Conservation (phyloP, 2,113 vertebrate genomes). For the Percopsis transmontana region DNA sequence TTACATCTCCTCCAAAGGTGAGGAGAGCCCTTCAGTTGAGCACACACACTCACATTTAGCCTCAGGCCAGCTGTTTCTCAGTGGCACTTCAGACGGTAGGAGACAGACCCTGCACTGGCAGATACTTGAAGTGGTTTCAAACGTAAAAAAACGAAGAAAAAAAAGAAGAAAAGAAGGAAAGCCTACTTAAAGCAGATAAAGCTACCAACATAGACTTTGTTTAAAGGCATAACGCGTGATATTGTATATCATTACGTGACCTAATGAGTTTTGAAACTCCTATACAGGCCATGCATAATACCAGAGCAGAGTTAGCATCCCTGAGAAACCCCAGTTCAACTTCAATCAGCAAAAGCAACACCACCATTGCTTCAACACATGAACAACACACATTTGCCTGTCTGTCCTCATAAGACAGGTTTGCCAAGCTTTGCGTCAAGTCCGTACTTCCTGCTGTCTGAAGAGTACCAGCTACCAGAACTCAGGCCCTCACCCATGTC, state of each 20-base stretch:
- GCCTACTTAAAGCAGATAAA: not conserved
- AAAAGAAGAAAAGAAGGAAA: constrained; percentile 14
- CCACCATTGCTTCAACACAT: too few relatives aligned
- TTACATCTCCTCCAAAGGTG: constrained; percentile 42
- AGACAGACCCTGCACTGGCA: constrained; percentile 14
- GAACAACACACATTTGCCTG: too few relatives aligned
- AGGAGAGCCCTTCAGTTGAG: constrained; percentile 29
- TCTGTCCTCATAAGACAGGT: constrained; percentile 16
- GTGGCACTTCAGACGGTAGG: constrained; percentile 46
- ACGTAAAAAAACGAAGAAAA: not conserved
- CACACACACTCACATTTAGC: constrained; percentile 31
- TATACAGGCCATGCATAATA: too few relatives aligned
- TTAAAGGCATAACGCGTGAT: too few relatives aligned
- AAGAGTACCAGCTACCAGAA: constrained; percentile 15
- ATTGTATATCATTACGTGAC: too few relatives aligned
- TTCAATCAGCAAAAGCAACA: too few relatives aligned
- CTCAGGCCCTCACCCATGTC: constrained; percentile 62
- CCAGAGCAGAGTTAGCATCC: too few relatives aligned
- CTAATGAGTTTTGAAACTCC: too few relatives aligned
- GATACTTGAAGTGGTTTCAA: constrained; percentile 7
- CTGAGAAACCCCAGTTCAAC: too few relatives aligned
- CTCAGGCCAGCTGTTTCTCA: constrained; percentile 66
- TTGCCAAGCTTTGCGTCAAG: constrained; percentile 16
- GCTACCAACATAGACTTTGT: too few relatives aligned
- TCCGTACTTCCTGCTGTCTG: constrained; percentile 29